Evolutionary conservation across 2,888 invertebrate species (phyloP).

Genomic region (Euclidia mi): DNA sequence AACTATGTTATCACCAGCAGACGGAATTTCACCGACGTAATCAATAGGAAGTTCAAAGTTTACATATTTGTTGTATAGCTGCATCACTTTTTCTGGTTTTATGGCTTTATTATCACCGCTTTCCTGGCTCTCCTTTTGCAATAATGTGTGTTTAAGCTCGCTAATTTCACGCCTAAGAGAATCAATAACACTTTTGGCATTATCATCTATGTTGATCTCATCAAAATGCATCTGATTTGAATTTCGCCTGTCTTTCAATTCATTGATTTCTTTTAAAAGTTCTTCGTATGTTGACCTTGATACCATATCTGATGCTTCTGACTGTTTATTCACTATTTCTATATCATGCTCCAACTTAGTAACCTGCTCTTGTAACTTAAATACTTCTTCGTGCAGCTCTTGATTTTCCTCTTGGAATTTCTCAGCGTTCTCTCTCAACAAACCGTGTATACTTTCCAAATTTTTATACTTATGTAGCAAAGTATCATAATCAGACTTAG

Average conservation of each 20-base stretch:
- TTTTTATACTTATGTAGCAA: conserved; percentile 85
- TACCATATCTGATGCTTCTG: conserved; percentile 71
- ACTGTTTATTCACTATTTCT: conserved; percentile 73
- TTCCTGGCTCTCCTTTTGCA: conserved; percentile 68
- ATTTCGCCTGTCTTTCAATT: conserved; percentile 72
- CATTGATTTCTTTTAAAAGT: conserved; percentile 74
- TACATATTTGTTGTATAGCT: conserved; percentile 83
- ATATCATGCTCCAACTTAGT: conserved; percentile 84
- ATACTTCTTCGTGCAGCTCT: conserved; percentile 87
- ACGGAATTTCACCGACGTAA: conserved; percentile 84
- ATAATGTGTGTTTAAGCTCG: conserved; percentile 79
- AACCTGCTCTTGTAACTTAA: conserved; percentile 84
- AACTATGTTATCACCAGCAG: conserved; percentile 75
- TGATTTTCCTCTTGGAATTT: conserved; percentile 89
- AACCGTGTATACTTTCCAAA: conserved; percentile 81
- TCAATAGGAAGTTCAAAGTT: conserved; percentile 86
- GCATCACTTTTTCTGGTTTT: conserved; percentile 79
- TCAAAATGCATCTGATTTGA: conserved; percentile 75
- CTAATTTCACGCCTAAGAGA: conserved; percentile 84
- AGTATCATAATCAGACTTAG: conserved; percentile 77
- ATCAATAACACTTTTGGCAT: conserved; percentile 87
- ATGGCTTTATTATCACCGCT: conserved; percentile 67
- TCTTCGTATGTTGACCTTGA: conserved; percentile 79
- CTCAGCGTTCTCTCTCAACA: conserved; percentile 84
- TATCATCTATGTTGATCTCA: conserved; percentile 86